phyloP scores from a whole-genome alignment of 2,797 vertebrate species.

The Fundulus diaphanus region DNA sequence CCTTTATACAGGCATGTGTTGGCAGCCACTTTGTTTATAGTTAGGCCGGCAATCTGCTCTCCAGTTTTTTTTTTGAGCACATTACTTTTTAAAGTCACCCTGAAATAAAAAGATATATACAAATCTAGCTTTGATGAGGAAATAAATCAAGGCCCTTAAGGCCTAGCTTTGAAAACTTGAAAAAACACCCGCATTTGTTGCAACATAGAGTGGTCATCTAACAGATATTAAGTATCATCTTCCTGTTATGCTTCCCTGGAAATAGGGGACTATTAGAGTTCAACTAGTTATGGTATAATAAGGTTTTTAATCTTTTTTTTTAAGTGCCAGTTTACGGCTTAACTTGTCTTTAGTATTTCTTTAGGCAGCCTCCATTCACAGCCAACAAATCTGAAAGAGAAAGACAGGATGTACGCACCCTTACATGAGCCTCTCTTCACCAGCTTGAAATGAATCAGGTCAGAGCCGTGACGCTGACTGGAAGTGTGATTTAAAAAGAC shows the following conservation, averaged over 20 bases:
- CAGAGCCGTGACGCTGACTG: background rate
- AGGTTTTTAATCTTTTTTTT: background rate
- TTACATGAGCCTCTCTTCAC: background rate
- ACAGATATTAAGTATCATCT: conserved; percentile 5
- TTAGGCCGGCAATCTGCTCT: conserved; percentile 2
- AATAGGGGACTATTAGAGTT: background rate
- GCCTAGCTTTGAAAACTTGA: too few species aligned
- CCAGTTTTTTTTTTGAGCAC: background rate
- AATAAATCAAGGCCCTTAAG: too few species aligned
- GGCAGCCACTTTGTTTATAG: conserved; percentile 43
- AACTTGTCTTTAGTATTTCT: background rate
- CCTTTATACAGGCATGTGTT: conserved; percentile 25
- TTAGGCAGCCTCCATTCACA: background rate
- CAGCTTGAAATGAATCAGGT: background rate
- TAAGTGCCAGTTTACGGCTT: too few species aligned
- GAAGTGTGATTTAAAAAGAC: background rate
- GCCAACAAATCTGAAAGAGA: background rate
- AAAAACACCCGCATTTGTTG: too few species aligned
- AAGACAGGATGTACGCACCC: background rate
- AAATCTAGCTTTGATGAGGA: too few species aligned
- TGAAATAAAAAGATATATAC: background rate
- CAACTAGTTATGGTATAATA: background rate
- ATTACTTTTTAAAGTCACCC: background rate
- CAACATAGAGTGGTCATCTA: background rate
- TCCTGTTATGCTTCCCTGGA: background rate